These are phyloP conservation scores for Pteropus alecto DNA, from an alignment of 2,113 vertebrate genomes.

Conservation along the genomic window DNA sequence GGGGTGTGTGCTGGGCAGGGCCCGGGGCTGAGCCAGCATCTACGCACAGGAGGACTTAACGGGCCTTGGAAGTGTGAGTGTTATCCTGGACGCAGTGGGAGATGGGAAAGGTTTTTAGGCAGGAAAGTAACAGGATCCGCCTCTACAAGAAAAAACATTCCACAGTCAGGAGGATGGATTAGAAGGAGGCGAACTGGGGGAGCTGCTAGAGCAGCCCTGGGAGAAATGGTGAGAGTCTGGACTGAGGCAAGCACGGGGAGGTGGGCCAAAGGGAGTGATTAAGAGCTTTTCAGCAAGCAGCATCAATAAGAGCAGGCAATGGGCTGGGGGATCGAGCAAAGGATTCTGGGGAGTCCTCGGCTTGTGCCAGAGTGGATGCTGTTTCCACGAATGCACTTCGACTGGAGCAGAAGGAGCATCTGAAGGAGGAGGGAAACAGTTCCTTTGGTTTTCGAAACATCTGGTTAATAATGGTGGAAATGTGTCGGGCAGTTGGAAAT, in stretches of 20 bases:
- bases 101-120: background rate
- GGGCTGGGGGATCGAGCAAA: rapidly evolving
- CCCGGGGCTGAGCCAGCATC: background rate
- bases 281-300: background rate
- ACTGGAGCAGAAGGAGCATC: background rate
- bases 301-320: rapidly evolving
- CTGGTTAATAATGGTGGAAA: background rate
- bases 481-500: background rate
- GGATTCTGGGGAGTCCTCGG: background rate
- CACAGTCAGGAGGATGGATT: background rate
- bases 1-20: background rate
- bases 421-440: background rate
- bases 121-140: background rate
- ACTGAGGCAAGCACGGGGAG: background rate
- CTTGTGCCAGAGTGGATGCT: background rate
- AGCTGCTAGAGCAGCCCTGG: background rate
- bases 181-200: background rate
- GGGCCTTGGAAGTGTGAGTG: background rate
- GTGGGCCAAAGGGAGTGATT: background rate
- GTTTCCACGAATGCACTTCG: too few species aligned
- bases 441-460: background rate
- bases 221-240: background rate
- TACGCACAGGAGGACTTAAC: background rate
- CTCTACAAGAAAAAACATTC: background rate
- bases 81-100: background rate